A percentile compares a stretch with the other conserved stretches of the same genome.
Conservation (phyloP, 2,797 vertebrate genomes). For the Delichon dasypus region DNA sequence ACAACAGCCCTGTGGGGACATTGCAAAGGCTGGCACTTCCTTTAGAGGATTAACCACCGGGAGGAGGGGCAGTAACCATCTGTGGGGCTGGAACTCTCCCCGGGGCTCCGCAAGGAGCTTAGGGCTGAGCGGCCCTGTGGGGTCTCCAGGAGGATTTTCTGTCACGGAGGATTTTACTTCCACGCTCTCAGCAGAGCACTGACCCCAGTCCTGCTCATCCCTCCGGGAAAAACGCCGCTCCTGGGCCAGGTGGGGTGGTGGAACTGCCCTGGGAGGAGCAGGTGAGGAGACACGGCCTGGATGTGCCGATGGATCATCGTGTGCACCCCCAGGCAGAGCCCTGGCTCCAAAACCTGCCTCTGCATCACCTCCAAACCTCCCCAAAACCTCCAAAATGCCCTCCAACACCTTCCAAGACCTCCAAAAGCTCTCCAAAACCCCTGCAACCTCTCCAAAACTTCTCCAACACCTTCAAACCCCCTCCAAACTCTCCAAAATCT, state of each 20-base stretch:
- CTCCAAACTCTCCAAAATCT: not conserved
- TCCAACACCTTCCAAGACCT: not conserved
- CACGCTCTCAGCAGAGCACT: accelerated
- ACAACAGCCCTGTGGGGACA: not conserved
- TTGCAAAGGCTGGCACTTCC: not conserved
- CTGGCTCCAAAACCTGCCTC: not conserved
- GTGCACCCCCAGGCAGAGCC: not conserved
- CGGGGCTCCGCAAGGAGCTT: not conserved
- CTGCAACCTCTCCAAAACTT: accelerated
- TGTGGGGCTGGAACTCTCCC: not conserved
- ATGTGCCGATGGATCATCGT: accelerated
- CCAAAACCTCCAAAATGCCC: not conserved
- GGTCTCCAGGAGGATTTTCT: not conserved
- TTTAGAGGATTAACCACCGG: not conserved
- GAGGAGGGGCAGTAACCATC: not conserved
- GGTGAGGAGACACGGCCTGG: not conserved
- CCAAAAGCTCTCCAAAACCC: too few relatives aligned
- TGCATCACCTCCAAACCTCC: not conserved
- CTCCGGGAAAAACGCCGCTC: accelerated
- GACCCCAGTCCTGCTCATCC: not conserved
- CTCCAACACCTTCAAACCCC: accelerated
- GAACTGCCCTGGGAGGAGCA: not conserved
- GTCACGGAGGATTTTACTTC: not conserved
- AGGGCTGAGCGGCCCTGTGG: accelerated
- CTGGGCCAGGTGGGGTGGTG: not conserved